These are phyloP conservation scores for Nematostella vectensis DNA, from an alignment of 92 coral and sea anemone species.

Conservation along the genomic window DNA sequence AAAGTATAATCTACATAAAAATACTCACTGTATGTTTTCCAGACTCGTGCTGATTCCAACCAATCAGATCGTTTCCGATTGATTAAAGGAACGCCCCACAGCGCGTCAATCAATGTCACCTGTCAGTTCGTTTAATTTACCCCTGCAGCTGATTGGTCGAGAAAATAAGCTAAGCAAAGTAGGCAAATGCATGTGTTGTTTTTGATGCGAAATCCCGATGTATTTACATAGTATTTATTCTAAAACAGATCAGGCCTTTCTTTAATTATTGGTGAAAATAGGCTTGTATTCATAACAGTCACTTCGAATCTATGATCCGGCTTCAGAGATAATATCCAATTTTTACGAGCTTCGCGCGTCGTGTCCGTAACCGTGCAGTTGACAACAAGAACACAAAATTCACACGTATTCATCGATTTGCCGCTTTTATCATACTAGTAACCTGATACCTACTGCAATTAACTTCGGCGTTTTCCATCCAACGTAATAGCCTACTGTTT, in stretches of 20 bases:
- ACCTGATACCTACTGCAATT: no score
- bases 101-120: constrained; percentile 55
- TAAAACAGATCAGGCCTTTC: constrained; percentile 36
- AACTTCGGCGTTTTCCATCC: neutral
- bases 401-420: neutral
- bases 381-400: neutral
- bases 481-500: neutral
- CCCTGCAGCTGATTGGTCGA: constrained; percentile 61
- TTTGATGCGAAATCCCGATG: constrained; percentile 28
- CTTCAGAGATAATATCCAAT: neutral
- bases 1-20: constrained; percentile 55
- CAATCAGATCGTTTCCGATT: constrained; percentile 66
- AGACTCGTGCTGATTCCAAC: constrained; percentile 34
- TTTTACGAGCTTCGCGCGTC: neutral
- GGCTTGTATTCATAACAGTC: constrained; percentile 18
- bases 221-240: constrained; percentile 69
- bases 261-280: constrained; percentile 39
- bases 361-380: neutral
- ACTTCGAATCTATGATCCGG: constrained; percentile 11
- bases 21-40: constrained; percentile 60
- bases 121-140: constrained; percentile 80
- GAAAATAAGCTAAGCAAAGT: constrained; percentile 67
- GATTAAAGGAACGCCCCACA: constrained; percentile 88
- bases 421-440: no score
- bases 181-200: constrained; percentile 54